These are phyloP conservation scores for Glyptemys insculpta DNA, from an alignment of 2,797 vertebrate genomes.

Conservation along the genomic window DNA sequence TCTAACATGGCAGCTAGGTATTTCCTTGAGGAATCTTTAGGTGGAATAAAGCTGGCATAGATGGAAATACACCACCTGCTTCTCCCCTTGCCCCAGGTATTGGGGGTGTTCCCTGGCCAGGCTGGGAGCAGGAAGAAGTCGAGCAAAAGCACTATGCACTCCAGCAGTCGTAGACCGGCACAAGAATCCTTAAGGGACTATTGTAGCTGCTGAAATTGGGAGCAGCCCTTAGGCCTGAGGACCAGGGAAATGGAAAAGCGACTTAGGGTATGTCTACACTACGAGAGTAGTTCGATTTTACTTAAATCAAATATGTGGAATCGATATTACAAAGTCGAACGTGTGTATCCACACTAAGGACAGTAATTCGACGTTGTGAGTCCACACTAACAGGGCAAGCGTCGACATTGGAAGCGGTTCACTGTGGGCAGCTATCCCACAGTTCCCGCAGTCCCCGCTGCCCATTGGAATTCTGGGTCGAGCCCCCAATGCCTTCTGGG, in stretches of 20 bases:
- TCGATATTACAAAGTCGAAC: too few species aligned
- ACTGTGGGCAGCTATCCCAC: too few species aligned
- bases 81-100: rapidly evolving
- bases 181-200: background rate
- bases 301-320: too few species aligned
- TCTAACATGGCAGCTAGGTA: background rate
- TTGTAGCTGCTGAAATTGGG: background rate
- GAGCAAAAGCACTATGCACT: background rate
- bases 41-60: background rate
- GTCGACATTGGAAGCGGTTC: too few species aligned
- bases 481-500: too few species aligned
- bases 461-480: too few species aligned
- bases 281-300: too few species aligned
- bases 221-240: background rate
- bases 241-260: background rate
- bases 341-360: too few species aligned
- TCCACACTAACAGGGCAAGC: too few species aligned
- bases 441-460: too few species aligned
- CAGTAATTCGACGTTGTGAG: too few species aligned
- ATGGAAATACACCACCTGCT: background rate
- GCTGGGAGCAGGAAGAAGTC: background rate
- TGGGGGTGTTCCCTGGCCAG: background rate
- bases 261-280: too few species aligned
- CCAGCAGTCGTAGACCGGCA: background rate
- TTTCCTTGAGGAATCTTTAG: background rate